Evolutionary conservation across 2,888 invertebrate genomes (phyloP).

Genomic region (Steromphala cineraria): DNA sequence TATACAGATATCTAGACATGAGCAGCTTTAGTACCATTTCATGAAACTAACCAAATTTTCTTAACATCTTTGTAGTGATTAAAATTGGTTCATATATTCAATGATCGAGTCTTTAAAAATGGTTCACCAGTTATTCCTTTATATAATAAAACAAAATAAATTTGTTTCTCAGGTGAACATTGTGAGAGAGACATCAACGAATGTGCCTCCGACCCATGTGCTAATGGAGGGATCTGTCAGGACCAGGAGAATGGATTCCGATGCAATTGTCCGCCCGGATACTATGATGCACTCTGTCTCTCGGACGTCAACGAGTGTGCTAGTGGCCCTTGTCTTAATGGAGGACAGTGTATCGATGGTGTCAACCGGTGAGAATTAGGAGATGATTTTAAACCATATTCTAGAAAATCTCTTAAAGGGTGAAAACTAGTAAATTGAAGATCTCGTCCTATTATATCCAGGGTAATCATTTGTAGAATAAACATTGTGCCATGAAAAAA

Average conservation of each 20-base stretch:
- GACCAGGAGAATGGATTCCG: slow-evolving; percentile 94
- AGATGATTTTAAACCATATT: neutral
- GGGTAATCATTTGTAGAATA: neutral
- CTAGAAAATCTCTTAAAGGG: neutral
- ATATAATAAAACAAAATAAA: too few species aligned
- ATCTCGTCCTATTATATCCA: neutral
- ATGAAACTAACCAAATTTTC: too few species aligned
- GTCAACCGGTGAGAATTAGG: slow-evolving; percentile 83
- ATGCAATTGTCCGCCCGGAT: slow-evolving; percentile 86
- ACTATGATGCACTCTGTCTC: slow-evolving; percentile 64
- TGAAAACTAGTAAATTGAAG: too few species aligned
- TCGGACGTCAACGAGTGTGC: slow-evolving; percentile 93
- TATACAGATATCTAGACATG: too few species aligned
- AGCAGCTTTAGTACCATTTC: too few species aligned
- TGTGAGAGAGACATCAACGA: slow-evolving; percentile 87
- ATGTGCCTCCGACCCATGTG: slow-evolving; percentile 94
- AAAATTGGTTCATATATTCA: too few species aligned
- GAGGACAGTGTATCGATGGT: slow-evolving; percentile 90
- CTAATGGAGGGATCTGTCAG: slow-evolving; percentile 90
- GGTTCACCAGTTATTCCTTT: too few species aligned
- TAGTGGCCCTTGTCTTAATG: slow-evolving; percentile 95
- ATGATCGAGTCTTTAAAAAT: too few species aligned
- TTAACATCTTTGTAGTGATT: too few species aligned
- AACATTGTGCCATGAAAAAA: too few species aligned
- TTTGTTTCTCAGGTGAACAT: slow-evolving; percentile 37